Evolutionary conservation across 2,113 vertebrate species (phyloP).

Genomic region (Hiodon alosoides): DNA sequence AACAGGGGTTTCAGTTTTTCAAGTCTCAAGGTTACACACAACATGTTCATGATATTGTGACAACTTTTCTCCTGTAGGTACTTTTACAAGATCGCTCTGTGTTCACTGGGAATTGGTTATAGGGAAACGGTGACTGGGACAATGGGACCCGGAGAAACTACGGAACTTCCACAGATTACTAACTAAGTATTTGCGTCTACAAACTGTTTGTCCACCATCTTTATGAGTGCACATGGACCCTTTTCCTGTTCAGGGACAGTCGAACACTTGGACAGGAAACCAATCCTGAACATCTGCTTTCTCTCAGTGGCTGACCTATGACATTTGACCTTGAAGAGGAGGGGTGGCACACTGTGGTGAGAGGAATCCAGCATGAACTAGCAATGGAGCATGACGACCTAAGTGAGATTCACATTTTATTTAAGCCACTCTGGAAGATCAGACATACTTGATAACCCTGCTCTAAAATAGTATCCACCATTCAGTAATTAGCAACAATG

Average conservation of each 20-base stretch:
- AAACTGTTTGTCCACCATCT: no score
- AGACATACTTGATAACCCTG: background rate
- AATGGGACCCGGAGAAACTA: no score
- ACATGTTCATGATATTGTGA: no score
- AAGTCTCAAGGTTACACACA: background rate
- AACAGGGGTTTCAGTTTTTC: background rate
- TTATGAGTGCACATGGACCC: background rate
- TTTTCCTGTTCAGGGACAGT: background rate
- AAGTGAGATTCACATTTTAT: background rate
- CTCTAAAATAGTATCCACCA: background rate
- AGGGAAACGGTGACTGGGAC: no score
- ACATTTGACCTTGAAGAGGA: constrained; percentile 1
- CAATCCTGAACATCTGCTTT: constrained; percentile 1
- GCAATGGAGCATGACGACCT: background rate
- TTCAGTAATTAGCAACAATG: no score
- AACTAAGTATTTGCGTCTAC: no score
- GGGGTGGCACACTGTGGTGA: background rate
- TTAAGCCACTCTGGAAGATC: background rate
- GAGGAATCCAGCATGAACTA: background rate
- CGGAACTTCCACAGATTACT: no score
- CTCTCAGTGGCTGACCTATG: background rate
- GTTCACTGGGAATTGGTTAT: no score
- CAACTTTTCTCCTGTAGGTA: no score
- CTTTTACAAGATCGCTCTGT: no score
- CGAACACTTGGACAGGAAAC: background rate